Base-by-base conservation (phyloP, 2,797 vertebrate genomes). In the Selene dorsalis region DNA sequence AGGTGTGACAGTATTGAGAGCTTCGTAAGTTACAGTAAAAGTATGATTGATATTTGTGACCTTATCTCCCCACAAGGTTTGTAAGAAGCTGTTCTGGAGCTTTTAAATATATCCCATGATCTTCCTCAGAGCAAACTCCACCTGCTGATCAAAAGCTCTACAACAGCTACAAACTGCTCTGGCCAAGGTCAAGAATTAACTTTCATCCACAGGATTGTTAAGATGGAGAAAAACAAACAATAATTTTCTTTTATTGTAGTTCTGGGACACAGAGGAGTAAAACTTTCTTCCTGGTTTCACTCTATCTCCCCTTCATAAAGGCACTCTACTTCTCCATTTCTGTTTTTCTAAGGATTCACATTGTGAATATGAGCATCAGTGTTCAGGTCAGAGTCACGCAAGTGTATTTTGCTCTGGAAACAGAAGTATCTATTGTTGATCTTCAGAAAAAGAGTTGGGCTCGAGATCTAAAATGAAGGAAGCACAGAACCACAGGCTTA, bases 331-430 rank as follows among this genome's bases (percentile, higher is more conserved):
- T 57, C 18, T 57, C 18, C 3, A 24, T 53, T 79, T 62, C 7
- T 52, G 4, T 57, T 30, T 32, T 68, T 73, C 60, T 7, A 62
- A 64, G n/a, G 57, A 87, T 88, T 87, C 74, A 85, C 79, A 63
- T 80, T 79, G 59, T 88, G 80, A 90, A 87, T 70, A 80, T 84
- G 57, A 82, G 60, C 24, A 61, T 67, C 28, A 53, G 56, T 66
- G 59, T 74, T 86, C 24, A 61, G 57, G 50, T 71, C 66, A 41
- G 66, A 76, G 50, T 65, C 60, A 56, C 28, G 57, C 47, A n/a
- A 7, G 13, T 48, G 61, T 67, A 38, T 43, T 69, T 41, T 55
- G 43, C 66, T 83, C 28, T 77, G 66, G 8, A 84, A 77, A 77
- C 67, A 77, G 63, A 50, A 28, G 32, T 14, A 57, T 80, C 18